Percentiles rank a stretch among this genome's conserved stretches.
Evolutionary conservation across 2,888 invertebrate species (phyloP).

Genomic region (Octodonta nipae): DNA sequence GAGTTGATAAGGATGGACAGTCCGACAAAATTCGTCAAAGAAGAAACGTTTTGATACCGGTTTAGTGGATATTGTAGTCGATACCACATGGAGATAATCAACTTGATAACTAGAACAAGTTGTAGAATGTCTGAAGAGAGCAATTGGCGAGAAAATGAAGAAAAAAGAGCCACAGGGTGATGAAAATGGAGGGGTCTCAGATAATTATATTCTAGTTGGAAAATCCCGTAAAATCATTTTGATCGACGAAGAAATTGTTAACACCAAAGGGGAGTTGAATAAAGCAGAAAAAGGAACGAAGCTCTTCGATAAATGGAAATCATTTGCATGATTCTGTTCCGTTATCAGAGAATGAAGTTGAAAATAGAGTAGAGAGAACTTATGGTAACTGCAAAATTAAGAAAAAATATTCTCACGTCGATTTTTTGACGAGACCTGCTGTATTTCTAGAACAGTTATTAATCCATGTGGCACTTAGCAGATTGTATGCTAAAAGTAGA

Average conservation of each 20-base stretch:
- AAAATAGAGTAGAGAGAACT: slow-evolving; percentile 83
- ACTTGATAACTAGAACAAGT: slow-evolving; percentile 89
- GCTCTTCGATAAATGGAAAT: slow-evolving; percentile 90
- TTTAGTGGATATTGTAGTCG: slow-evolving; percentile 83
- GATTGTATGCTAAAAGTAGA: slow-evolving; percentile 60
- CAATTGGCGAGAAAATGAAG: slow-evolving; percentile 96
- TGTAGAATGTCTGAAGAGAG: slow-evolving; percentile 95
- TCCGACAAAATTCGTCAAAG: slow-evolving; percentile 80
- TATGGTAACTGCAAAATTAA: slow-evolving; percentile 71
- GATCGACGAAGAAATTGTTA: slow-evolving; percentile 70
- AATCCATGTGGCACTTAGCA: slow-evolving; percentile 74
- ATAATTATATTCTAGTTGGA: too few relatives aligned
- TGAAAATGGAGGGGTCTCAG: slow-evolving; percentile 48
- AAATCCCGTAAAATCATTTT: too few relatives aligned
- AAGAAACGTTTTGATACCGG: slow-evolving; percentile 78
- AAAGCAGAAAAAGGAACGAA: slow-evolving; percentile 61
- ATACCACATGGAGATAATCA: slow-evolving; percentile 85
- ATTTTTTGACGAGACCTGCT: slow-evolving; percentile 82
- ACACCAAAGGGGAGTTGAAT: slow-evolving; percentile 58
- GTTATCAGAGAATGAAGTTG: slow-evolving; percentile 91
- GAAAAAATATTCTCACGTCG: slow-evolving; percentile 94
- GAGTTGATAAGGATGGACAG: slow-evolving; percentile 88
- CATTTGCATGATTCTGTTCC: slow-evolving; percentile 86
- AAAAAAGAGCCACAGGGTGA: slow-evolving; percentile 59
- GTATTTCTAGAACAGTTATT: slow-evolving; percentile 92